Percentiles rank a stretch among this genome's conserved stretches.
These are phyloP conservation scores for Synanthedon andrenaeformis DNA, from an alignment of 2,888 invertebrate species.

Conservation along the genomic window DNA sequence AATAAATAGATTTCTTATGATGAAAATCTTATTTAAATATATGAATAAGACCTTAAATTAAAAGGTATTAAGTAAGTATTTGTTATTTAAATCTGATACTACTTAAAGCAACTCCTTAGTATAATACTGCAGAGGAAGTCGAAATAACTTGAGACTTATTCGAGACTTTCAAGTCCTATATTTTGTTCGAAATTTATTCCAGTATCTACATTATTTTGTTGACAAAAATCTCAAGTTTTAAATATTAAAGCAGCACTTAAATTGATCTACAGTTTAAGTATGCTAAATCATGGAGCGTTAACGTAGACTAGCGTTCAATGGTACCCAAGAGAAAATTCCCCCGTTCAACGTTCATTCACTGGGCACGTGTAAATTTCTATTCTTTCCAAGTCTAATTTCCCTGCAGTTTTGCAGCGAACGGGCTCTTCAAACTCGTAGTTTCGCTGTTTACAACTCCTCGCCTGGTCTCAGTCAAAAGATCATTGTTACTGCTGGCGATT, in stretches of 20 bases:
- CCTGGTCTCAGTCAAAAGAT: constrained; percentile 47
- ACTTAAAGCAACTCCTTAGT: too few species aligned
- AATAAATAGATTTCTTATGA: too few species aligned
- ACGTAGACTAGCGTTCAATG: neutral
- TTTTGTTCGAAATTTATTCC: too few species aligned
- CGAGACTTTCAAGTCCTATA: too few species aligned
- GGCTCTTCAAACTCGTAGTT: neutral
- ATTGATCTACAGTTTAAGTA: neutral
- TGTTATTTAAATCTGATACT: constrained; percentile 2
- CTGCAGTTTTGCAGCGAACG: constrained; percentile 19
- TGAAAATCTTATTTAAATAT: too few species aligned
- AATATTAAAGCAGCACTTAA: too few species aligned
- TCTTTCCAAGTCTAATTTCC: constrained; percentile 35
- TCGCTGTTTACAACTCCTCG: constrained; percentile 27
- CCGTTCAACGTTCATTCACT: neutral
- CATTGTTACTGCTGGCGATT: constrained; percentile 44
- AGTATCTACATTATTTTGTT: too few species aligned
- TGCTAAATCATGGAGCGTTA: neutral
- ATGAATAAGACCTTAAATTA: too few species aligned
- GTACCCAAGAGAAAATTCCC: neutral
- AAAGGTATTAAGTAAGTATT: constrained; percentile 12
- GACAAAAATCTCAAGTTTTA: too few species aligned
- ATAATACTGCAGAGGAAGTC: too few species aligned
- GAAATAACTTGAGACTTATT: too few species aligned
- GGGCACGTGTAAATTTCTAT: neutral